Evolutionary conservation across 2,113 vertebrate genomes (phyloP).

Genomic region (Pterocles burchelli): DNA sequence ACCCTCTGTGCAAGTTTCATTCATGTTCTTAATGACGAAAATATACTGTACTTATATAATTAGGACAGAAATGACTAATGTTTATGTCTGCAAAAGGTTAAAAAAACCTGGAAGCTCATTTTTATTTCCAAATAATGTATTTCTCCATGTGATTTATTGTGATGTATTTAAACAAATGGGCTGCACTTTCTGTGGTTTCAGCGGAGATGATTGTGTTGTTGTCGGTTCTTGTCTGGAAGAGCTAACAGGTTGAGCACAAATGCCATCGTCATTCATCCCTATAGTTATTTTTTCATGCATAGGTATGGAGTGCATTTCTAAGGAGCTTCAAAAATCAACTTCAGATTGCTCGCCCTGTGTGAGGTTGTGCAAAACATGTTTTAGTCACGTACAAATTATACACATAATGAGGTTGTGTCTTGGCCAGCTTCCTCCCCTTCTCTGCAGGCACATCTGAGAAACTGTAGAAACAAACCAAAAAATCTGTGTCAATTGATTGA

Average conservation of each 20-base stretch:
- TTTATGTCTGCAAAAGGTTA: slow-evolving; percentile 23
- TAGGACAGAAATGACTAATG: slow-evolving; percentile 16
- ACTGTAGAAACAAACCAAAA: not conserved
- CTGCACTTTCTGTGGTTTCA: not conserved
- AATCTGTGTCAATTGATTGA: not conserved
- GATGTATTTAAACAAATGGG: not conserved
- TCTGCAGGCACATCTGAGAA: not conserved
- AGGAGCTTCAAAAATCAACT: not conserved
- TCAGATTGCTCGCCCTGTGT: not conserved
- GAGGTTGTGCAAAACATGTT: not conserved
- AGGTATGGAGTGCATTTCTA: not conserved
- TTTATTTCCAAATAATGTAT: not conserved
- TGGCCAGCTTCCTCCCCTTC: not conserved
- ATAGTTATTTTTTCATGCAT: not conserved
- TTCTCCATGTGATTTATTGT: not conserved
- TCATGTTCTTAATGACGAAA: not conserved
- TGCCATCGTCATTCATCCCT: not conserved
- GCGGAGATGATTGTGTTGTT: not conserved
- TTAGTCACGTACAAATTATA: not conserved
- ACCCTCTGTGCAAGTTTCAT: not conserved
- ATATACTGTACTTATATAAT: not conserved
- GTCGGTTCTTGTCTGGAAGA: slow-evolving; percentile 1
- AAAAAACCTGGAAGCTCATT: not conserved
- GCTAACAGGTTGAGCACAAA: not conserved
- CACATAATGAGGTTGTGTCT: not conserved